Evolutionary conservation across 1,140 invertebrate genomes (phyloP).

Genomic region (Pseudomyrmex gracilis): DNA sequence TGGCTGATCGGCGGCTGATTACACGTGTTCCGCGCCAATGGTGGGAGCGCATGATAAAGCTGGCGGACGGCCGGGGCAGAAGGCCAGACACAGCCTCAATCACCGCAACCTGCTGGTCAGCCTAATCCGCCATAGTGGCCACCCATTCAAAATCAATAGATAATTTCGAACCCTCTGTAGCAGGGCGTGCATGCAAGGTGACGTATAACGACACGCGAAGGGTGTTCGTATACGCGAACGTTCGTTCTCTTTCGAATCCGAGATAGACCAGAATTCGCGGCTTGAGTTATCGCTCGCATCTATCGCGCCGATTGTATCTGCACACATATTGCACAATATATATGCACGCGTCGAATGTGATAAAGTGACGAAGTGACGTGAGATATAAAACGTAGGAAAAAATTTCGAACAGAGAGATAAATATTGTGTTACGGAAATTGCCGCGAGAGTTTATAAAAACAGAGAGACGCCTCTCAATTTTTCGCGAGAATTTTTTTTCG

Average conservation of each 20-base stretch:
- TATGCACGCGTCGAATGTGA: too few relatives aligned
- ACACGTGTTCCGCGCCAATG: conserved; percentile 82
- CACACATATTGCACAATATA: too few relatives aligned
- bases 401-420: not conserved
- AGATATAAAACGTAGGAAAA: not conserved
- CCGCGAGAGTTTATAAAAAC: not conserved
- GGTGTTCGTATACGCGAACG: conserved; percentile 33
- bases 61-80: conserved; percentile 81
- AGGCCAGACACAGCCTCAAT: conserved; percentile 84
- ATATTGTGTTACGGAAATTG: not conserved
- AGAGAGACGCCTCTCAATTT: not conserved
- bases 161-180: conserved; percentile 78
- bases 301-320: not conserved
- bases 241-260: conserved; percentile 34
- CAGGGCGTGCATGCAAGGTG: conserved; percentile 60
- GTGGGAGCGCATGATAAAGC: conserved; percentile 82
- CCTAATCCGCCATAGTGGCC: conserved; percentile 82
- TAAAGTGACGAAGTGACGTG: too few relatives aligned
- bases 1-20: conserved; percentile 83
- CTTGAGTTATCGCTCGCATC: not conserved
- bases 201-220: conserved; percentile 60
- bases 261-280: not conserved
- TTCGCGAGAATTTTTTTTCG: not conserved
- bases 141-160: conserved; percentile 84
- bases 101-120: conserved; percentile 84